These are phyloP conservation scores for Amphipoea oculea DNA, from an alignment of 2,888 invertebrate species.

Conservation along the genomic window DNA sequence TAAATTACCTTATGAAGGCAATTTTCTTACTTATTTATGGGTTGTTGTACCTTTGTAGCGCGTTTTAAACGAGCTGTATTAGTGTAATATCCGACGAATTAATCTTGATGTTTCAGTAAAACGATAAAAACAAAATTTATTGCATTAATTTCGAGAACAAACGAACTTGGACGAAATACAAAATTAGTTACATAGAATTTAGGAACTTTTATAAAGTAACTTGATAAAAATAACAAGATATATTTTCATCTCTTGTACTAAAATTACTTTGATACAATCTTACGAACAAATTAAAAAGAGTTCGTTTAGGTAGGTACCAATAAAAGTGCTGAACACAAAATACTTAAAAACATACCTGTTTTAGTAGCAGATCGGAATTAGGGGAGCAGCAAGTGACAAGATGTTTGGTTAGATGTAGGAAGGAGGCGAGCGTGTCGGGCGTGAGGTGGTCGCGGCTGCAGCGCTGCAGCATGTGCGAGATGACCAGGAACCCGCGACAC, in stretches of 20 bases:
- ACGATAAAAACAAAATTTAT: slow-evolving; percentile 70
- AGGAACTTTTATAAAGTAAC: slow-evolving; percentile 47
- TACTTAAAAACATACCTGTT: slow-evolving; percentile 93
- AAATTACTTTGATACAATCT: slow-evolving; percentile 32
- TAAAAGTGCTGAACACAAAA: not conserved
- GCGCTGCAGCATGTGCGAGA: slow-evolving; percentile 98
- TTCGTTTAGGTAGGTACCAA: slow-evolving; percentile 6
- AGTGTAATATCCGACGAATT: slow-evolving; percentile 69
- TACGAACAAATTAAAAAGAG: slow-evolving; percentile 1
- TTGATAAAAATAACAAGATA: slow-evolving; percentile 54
- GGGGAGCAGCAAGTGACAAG: slow-evolving; percentile 97
- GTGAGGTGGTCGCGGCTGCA: slow-evolving; percentile 98
- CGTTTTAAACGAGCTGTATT: slow-evolving; percentile 65
- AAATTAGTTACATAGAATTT: slow-evolving; percentile 51
- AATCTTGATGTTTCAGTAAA: slow-evolving; percentile 66
- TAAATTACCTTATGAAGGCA: slow-evolving; percentile 77
- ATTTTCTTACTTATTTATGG: slow-evolving; percentile 76
- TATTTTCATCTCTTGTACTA: slow-evolving; percentile 25
- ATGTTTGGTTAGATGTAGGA: slow-evolving; percentile 97
- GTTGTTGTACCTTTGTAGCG: slow-evolving; percentile 64
- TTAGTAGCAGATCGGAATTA: slow-evolving; percentile 97
- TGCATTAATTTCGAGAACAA: slow-evolving; percentile 61
- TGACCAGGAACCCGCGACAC: slow-evolving; percentile 99
- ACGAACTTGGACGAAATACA: slow-evolving; percentile 57
- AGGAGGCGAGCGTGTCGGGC: slow-evolving; percentile 97